A percentile compares a stretch with the other conserved stretches of the same genome.
Conservation (phyloP, 1,140 invertebrate genomes). For the Magallana angulata region DNA sequence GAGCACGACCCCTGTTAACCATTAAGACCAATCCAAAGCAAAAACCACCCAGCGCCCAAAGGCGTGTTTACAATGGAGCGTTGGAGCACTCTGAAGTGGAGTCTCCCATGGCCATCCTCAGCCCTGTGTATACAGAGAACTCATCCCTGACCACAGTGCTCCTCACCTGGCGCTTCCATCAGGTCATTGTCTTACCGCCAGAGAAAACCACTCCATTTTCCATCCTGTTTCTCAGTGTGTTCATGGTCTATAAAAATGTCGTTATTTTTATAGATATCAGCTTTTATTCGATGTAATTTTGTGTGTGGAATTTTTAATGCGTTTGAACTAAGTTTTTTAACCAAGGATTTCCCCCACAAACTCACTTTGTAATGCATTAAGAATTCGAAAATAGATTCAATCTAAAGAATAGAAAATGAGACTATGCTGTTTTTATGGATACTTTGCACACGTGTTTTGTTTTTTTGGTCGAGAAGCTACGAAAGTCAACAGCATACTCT, state of each 20-base stretch:
- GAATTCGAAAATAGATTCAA: conserved; percentile 10
- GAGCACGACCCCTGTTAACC: not conserved
- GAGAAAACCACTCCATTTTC: not conserved
- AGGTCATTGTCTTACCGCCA: not conserved
- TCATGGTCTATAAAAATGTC: not conserved
- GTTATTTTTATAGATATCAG: not conserved
- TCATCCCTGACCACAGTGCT: not conserved
- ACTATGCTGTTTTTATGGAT: too few relatives aligned
- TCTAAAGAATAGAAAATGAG: too few relatives aligned
- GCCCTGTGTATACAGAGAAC: not conserved
- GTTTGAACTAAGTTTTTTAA: not conserved
- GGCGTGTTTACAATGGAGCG: not conserved
- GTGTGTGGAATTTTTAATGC: not conserved
- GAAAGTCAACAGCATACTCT: too few relatives aligned
- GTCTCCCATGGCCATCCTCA: not conserved
- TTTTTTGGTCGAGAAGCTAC: too few relatives aligned
- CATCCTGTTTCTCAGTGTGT: not conserved
- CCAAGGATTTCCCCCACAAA: not conserved
- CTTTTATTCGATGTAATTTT: not conserved
- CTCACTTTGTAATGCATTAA: not conserved
- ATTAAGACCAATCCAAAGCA: not conserved
- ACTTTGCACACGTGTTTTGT: too few relatives aligned
- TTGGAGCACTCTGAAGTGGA: not conserved
- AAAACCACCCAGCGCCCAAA: not conserved
- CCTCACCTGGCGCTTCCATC: not conserved